A percentile compares a stretch with the other conserved stretches of the same genome.
Evolutionary conservation across 2,113 vertebrate genomes (phyloP).

Genomic region (Petaurus breviceps): DNA sequence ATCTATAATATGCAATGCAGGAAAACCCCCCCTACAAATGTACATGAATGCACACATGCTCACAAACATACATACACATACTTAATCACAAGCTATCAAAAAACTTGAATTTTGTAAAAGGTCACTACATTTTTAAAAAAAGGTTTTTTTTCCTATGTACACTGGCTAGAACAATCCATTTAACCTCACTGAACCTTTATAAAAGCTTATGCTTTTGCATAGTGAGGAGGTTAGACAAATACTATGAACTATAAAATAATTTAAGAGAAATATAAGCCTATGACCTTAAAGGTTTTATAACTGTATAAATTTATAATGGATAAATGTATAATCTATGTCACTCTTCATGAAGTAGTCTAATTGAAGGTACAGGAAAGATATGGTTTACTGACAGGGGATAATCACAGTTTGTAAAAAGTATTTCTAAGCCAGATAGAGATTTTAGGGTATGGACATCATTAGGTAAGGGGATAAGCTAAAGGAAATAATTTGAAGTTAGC

Average conservation of each 20-base stretch:
- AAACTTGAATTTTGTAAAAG: conserved; percentile 23
- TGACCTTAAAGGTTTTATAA: conserved; percentile 5
- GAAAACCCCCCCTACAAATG: neutral
- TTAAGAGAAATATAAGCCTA: neutral
- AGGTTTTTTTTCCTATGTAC: neutral
- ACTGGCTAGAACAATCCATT: neutral
- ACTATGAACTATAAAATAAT: neutral
- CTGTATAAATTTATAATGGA: neutral
- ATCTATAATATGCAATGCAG: neutral
- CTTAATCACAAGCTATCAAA: conserved; percentile 8
- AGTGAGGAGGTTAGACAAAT: neutral
- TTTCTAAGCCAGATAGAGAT: conserved; percentile 2
- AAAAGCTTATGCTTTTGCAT: neutral
- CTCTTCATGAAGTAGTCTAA: neutral
- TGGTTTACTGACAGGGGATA: neutral
- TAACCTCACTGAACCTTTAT: neutral
- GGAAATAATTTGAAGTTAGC: conserved; percentile 4
- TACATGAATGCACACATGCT: neutral
- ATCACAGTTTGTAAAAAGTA: conserved; percentile 7
- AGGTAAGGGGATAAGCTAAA: neutral
- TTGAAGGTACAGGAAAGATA: neutral
- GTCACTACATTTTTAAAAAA: neutral
- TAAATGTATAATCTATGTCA: neutral
- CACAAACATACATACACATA: neutral
- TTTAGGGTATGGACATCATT: neutral